These are phyloP conservation scores for Gryon sp. DNA, from an alignment of 1,140 invertebrate genomes.

Conservation along the genomic window DNA sequence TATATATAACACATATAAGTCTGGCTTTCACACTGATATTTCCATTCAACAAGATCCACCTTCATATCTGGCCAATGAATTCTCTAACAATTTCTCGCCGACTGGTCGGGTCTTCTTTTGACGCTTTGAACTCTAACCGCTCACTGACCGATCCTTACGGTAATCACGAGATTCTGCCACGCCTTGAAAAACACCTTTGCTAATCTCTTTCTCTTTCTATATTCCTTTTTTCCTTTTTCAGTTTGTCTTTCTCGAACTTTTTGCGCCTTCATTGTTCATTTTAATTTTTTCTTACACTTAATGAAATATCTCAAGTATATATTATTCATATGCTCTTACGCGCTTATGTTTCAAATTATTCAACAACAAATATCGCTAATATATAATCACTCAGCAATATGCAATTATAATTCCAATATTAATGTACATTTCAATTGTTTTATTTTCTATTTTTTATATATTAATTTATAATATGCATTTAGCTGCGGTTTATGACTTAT, in stretches of 20 bases:
- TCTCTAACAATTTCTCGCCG: slow-evolving; percentile 78
- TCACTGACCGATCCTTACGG: slow-evolving; percentile 78
- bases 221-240: slow-evolving; percentile 49
- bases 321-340: neutral
- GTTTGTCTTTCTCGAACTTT: slow-evolving; percentile 56
- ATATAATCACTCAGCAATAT: no score
- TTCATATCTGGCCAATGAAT: slow-evolving; percentile 74
- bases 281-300: slow-evolving; percentile 40
- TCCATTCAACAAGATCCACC: slow-evolving; percentile 60
- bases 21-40: slow-evolving; percentile 50
- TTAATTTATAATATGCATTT: no score
- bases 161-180: slow-evolving; percentile 78
- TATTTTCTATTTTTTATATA: no score
- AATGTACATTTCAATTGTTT: no score
- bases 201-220: slow-evolving; percentile 65
- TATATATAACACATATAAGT: slow-evolving; percentile 35
- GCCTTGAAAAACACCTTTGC: slow-evolving; percentile 79
- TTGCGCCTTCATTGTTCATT: slow-evolving; percentile 46
- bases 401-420: no score
- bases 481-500: no score
- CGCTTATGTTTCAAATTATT: no score
- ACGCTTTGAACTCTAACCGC: slow-evolving; percentile 80
- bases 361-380: no score
- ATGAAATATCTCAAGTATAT: slow-evolving; percentile 23
- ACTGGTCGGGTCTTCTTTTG: slow-evolving; percentile 77